Base-by-base conservation (phyloP, 2,797 vertebrate genomes). In the Notolabrus celidotus region DNA sequence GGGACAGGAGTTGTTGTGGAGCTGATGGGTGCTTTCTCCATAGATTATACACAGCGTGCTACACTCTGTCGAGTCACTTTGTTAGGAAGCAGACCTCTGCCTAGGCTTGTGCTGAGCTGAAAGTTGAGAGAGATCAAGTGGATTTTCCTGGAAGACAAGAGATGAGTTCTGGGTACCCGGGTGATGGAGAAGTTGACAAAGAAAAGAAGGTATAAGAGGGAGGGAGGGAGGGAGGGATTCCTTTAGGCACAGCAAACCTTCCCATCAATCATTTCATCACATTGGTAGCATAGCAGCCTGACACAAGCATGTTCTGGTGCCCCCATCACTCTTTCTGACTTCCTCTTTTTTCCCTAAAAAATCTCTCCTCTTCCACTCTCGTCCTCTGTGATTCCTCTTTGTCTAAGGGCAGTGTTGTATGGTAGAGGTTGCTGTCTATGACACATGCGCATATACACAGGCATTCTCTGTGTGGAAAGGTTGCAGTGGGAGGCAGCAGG, bases 401-500 rank as follows among this genome's bases (percentile, higher is more conserved):
- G 53, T 85, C 42, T 22, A 76, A 68, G 69, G 75, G 38, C 75
- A 80, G 60, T 9, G 53, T 54, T 50, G 77, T n/a, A 25, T 86
- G 82, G 78, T 80, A 81, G 74, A 86, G 82, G 83, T 88, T 84
- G 75, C 71, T 70, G 68, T 76, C 77, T 29, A 16, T 83, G 79
- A 87, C 85, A 90, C 77, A 79, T 33, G 33, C 51, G 47, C 81
- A 76, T 57, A 67, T 47, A 84, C 80, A 84, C 84, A 83, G 67
- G 64, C 86, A 77, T 86, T 86, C 74, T 80, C 80, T 81, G 77
- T 86, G 85, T 71, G 74, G 47, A 80, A 83, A 87, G 82, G 86
- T 74, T 89, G 79, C 82, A 86, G 89, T 90, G 87, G 89, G 90
- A 85, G 86, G 88, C 86, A 71, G 67, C 31, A 17, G 84, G 78